Percentiles rank a stretch among this genome's conserved stretches.
These are phyloP conservation scores for Lithobates pipiens DNA, from an alignment of 2,797 vertebrate species.

Conservation along the genomic window DNA sequence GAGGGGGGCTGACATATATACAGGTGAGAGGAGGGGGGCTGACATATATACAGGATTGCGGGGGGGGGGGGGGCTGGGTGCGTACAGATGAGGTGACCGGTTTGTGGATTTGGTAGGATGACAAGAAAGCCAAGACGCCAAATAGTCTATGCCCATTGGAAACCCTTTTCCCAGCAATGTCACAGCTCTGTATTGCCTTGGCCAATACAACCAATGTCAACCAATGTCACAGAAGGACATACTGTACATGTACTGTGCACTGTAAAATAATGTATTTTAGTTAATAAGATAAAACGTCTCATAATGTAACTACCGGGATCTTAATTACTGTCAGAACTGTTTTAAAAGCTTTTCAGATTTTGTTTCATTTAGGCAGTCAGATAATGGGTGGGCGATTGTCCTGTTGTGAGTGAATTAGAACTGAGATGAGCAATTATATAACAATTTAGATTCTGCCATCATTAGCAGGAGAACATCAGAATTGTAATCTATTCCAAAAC, in stretches of 20 bases:
- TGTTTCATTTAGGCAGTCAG: neutral
- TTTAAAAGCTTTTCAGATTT: neutral
- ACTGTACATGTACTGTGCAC: neutral
- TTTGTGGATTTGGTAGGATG: too few species aligned
- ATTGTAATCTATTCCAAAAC: neutral
- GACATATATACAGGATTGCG: too few species aligned
- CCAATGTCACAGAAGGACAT: too few species aligned
- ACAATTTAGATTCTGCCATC: neutral
- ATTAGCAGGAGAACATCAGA: neutral
- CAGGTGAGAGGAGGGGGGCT: too few species aligned
- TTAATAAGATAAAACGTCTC: neutral
- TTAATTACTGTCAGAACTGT: constrained; percentile 27
- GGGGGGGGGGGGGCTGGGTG: too few species aligned
- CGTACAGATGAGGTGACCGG: too few species aligned
- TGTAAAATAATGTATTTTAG: neutral
- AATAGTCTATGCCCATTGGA: too few species aligned
- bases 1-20: too few species aligned
- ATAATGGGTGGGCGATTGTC: neutral
- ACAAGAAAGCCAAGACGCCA: too few species aligned
- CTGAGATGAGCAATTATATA: constrained; percentile 20
- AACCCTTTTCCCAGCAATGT: too few species aligned
- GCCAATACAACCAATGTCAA: too few species aligned
- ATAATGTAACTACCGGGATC: neutral
- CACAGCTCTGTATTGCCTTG: too few species aligned
- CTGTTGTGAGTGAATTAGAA: constrained; percentile 31